Evolutionary conservation across 2,888 invertebrate species (phyloP).

Genomic region (Hipparchia semele): DNA sequence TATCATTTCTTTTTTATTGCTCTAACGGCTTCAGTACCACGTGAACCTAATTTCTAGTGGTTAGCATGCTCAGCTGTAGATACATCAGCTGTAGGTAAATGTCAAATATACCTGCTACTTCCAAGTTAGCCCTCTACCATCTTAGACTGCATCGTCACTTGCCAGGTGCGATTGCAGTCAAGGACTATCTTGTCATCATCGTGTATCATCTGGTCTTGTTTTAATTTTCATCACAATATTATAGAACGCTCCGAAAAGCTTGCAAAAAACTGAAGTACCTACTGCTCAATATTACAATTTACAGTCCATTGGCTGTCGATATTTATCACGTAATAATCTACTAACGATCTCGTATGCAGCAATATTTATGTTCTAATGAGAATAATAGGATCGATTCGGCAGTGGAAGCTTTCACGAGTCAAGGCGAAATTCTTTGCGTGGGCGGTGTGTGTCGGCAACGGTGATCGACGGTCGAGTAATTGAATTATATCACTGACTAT

Average conservation of each 20-base stretch:
- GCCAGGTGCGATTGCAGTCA: no score
- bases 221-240: no score
- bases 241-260: not conserved
- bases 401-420: slow-evolving; percentile 59
- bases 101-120: no score
- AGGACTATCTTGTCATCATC: no score
- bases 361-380: slow-evolving; percentile 30
- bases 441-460: slow-evolving; percentile 34
- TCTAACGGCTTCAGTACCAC: no score
- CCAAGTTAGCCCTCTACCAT: no score
- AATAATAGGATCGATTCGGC: slow-evolving; percentile 33
- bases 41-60: no score
- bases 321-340: not conserved
- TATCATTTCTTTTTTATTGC: not conserved
- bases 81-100: no score
- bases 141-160: no score
- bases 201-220: no score
- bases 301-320: not conserved
- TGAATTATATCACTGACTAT: slow-evolving; percentile 19
- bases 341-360: slow-evolving; percentile 21
- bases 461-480: slow-evolving; percentile 39
- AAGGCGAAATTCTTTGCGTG: slow-evolving; percentile 64
- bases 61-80: no score
- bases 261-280: not conserved
- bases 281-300: not conserved